A percentile compares a stretch with the other conserved stretches of the same genome.
Conservation (phyloP, 2,113 vertebrate genomes). For the Hippoglossus stenolepis region DNA sequence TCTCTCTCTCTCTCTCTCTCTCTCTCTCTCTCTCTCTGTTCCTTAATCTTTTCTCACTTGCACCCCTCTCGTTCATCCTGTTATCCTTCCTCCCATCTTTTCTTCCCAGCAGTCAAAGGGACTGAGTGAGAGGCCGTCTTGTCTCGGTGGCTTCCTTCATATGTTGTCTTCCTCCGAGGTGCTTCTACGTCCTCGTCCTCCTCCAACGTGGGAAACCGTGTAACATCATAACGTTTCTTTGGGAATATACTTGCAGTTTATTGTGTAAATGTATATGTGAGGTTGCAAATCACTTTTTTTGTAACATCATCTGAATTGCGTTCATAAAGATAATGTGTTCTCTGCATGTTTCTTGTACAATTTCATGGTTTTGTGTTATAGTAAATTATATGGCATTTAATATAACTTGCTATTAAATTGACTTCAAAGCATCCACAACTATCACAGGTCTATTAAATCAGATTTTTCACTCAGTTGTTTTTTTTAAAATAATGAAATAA, state of each 20-base stretch:
- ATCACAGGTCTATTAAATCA: background rate
- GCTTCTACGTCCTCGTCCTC: background rate
- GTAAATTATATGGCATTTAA: too few species aligned
- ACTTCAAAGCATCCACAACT: background rate
- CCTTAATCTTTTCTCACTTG: background rate
- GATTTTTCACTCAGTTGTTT: background rate
- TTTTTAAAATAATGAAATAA: background rate
- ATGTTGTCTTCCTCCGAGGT: too few species aligned
- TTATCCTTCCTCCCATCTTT: background rate
- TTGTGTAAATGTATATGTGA: too few species aligned
- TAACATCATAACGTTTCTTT: background rate
- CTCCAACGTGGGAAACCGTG: background rate
- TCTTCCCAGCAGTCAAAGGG: background rate
- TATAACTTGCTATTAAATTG: too few species aligned
- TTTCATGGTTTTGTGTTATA: too few species aligned
- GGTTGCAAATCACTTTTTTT: too few species aligned
- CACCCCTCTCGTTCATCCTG: background rate
- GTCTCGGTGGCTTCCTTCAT: too few species aligned
- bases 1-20: slow-evolving; percentile 9
- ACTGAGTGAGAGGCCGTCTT: background rate
- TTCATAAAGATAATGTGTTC: too few species aligned
- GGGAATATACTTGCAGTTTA: too few species aligned
- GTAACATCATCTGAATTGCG: too few species aligned
- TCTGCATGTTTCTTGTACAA: too few species aligned
- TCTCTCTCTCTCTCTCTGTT: background rate